These are phyloP conservation scores for Latrodectus elegans DNA, from an alignment of 2,888 invertebrate genomes.

Conservation along the genomic window DNA sequence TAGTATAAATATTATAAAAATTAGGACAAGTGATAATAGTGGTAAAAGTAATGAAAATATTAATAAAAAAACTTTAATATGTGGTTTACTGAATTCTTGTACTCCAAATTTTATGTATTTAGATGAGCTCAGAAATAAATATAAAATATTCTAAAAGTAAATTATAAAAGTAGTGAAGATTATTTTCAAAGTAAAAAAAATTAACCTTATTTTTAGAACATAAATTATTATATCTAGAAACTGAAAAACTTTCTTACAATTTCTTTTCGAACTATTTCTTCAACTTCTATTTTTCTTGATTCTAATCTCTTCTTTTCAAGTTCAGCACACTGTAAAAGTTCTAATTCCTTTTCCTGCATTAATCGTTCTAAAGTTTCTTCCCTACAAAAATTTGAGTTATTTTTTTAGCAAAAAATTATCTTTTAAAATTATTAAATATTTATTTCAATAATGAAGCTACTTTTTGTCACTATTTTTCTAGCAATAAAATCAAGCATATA, in stretches of 20 bases:
- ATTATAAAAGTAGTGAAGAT: not conserved
- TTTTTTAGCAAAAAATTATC: no score
- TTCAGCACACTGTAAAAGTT: slow-evolving; percentile 33
- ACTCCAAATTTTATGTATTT: no score
- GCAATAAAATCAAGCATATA: no score
- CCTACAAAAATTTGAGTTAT: not conserved
- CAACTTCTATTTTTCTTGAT: slow-evolving; percentile 25
- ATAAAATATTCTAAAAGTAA: not conserved
- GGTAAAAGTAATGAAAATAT: no score
- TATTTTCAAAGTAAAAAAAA: not conserved
- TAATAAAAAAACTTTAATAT: no score
- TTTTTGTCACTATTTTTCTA: no score
- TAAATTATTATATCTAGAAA: not conserved
- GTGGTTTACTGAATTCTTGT: no score
- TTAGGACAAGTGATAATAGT: no score
- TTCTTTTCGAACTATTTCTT: slow-evolving; percentile 46
- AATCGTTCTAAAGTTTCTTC: slow-evolving; percentile 50
- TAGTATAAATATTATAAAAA: no score
- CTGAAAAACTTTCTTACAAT: slow-evolving; percentile 25
- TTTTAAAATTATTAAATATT: no score
- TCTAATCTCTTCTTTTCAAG: slow-evolving; percentile 11
- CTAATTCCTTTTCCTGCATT: slow-evolving; percentile 49
- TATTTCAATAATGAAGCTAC: no score
- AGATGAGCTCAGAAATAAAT: no score
- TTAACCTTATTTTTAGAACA: not conserved